phyloP scores from a whole-genome alignment of 2,888 invertebrate species.

The Ophion costatus region DNA sequence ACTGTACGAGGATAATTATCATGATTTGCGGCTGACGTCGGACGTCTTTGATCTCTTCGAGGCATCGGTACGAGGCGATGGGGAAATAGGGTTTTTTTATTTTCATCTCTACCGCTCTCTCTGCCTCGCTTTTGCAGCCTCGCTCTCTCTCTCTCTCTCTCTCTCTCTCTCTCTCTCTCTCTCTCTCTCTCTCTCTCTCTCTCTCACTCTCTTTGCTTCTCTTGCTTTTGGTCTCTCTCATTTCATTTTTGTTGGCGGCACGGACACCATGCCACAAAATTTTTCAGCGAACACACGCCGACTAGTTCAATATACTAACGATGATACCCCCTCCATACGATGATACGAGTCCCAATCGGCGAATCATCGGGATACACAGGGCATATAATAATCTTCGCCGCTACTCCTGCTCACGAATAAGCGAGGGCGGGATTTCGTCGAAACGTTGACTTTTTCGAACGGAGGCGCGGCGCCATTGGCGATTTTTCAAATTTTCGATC shows the following conservation, averaged over 20 bases:
- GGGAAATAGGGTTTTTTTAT: constrained; percentile 47
- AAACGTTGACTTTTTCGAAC: too few relatives aligned
- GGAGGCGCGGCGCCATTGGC: too few relatives aligned
- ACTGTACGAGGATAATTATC: constrained; percentile 66
- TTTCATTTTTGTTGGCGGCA: constrained; percentile 41
- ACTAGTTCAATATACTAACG: constrained; percentile 50
- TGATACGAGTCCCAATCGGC: not conserved
- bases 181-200: too few relatives aligned
- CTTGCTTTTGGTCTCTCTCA: not conserved
- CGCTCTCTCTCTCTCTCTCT: too few relatives aligned
- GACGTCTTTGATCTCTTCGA: constrained; percentile 65
- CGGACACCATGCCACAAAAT: constrained; percentile 53
- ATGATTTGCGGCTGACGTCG: constrained; percentile 67
- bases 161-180: too few relatives aligned
- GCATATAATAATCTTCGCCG: not conserved
- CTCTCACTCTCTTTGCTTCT: too few relatives aligned
- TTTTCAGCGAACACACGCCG: constrained; percentile 56
- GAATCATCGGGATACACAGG: not conserved
- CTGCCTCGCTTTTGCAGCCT: too few relatives aligned
- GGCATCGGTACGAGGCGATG: constrained; percentile 62
- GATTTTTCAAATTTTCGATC: too few relatives aligned
- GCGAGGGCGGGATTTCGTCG: too few relatives aligned
- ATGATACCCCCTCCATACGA: not conserved
- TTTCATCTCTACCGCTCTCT: constrained; percentile 19
- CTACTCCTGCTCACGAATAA: too few relatives aligned